These are phyloP conservation scores for Parnassius apollo DNA, from an alignment of 2,888 invertebrate genomes.

Conservation along the genomic window DNA sequence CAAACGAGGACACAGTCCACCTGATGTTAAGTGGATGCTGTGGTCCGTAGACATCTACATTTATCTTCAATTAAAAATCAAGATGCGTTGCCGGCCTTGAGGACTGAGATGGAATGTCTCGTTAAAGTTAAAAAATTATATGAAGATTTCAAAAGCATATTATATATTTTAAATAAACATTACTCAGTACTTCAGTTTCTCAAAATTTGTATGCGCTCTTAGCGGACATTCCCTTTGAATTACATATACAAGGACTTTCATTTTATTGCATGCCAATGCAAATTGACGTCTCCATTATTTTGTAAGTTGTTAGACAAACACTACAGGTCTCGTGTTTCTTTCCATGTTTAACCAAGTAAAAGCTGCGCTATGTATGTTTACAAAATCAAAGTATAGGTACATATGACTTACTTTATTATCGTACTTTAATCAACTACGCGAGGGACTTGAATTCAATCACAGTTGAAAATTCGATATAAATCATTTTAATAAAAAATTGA, in stretches of 20 bases:
- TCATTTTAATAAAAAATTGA: conserved; percentile 1
- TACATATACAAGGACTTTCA: conserved; percentile 41
- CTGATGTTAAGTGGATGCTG: too few species aligned
- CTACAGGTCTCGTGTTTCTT: conserved; percentile 39
- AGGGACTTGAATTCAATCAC: conserved; percentile 3
- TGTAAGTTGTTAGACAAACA: conserved; percentile 42
- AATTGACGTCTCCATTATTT: conserved; percentile 39
- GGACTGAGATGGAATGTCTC: too few species aligned
- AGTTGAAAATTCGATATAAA: conserved; percentile 6
- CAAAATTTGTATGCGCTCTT: conserved; percentile 33
- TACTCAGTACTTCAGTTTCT: conserved; percentile 12
- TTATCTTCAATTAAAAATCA: too few species aligned
- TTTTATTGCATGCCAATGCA: conserved; percentile 35
- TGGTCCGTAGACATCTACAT: too few species aligned
- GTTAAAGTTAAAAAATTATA: not conserved
- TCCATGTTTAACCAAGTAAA: conserved; percentile 37
- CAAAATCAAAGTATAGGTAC: conserved; percentile 14
- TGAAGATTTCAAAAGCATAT: not conserved
- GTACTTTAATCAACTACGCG: conserved; percentile 24
- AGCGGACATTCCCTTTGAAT: conserved; percentile 36
- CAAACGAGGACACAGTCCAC: too few species aligned
- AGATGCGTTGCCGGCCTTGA: too few species aligned
- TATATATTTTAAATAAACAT: conserved; percentile 7
- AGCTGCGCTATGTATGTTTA: conserved; percentile 27
- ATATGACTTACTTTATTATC: conserved; percentile 1